phyloP scores from a whole-genome alignment of 1,140 invertebrate species.

The Olivierus martensii region DNA sequence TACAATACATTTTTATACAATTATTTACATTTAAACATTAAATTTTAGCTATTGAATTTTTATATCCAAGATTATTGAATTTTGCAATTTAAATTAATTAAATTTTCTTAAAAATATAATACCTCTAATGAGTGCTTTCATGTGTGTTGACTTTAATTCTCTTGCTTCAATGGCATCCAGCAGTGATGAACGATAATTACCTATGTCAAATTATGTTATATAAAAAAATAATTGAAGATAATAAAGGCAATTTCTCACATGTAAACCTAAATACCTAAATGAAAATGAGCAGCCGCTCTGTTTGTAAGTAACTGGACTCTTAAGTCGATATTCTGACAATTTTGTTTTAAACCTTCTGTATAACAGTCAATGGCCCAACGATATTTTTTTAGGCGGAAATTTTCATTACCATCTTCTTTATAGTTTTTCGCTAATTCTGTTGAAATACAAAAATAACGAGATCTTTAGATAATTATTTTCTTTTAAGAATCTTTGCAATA shows the following conservation, averaged over 20 bases:
- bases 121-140: slow-evolving; percentile 56
- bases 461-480: too few relatives aligned
- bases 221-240: slow-evolving; percentile 5
- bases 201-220: slow-evolving; percentile 21
- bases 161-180: slow-evolving; percentile 61
- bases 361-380: slow-evolving; percentile 71
- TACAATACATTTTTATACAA: too few relatives aligned
- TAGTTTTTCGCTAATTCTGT: slow-evolving; percentile 68
- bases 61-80: too few relatives aligned
- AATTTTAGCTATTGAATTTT: too few relatives aligned
- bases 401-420: slow-evolving; percentile 93
- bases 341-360: slow-evolving; percentile 72
- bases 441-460: slow-evolving; percentile 28
- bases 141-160: slow-evolving; percentile 57
- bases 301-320: slow-evolving; percentile 81
- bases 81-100: not conserved
- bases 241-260: not conserved
- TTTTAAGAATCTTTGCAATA: too few relatives aligned
- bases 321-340: slow-evolving; percentile 54
- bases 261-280: slow-evolving; percentile 54
- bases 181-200: slow-evolving; percentile 45
- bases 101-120: not conserved
- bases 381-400: slow-evolving; percentile 93
- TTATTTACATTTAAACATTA: too few relatives aligned
- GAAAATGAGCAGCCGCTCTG: slow-evolving; percentile 71